phyloP scores from a whole-genome alignment of 1,140 invertebrate genomes.

The Brachionus angularis region DNA sequence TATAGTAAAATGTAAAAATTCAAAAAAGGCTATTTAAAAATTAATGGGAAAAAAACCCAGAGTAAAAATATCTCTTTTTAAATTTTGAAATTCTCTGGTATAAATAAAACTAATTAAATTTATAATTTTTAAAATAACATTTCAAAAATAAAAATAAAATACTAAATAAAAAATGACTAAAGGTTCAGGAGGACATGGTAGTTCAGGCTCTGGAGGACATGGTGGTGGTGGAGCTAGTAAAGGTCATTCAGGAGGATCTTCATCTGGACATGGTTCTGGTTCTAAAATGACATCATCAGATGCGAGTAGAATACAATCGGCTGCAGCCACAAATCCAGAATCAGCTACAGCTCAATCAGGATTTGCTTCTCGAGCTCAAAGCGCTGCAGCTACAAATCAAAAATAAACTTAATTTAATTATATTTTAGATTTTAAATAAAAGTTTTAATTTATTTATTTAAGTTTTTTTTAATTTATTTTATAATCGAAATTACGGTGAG shows the following conservation, averaged over 20 bases:
- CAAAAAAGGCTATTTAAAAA: too few species aligned
- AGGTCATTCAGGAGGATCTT: not conserved
- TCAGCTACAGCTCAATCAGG: conserved; percentile 1
- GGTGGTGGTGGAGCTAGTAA: too few species aligned
- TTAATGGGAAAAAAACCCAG: too few species aligned
- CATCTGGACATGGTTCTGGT: not conserved
- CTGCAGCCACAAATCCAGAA: not conserved
- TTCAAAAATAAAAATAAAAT: not conserved
- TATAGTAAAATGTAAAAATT: too few species aligned
- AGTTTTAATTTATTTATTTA: too few species aligned
- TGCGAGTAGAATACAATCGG: conserved; percentile 17
- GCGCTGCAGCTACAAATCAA: not conserved
- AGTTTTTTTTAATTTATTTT: too few species aligned
- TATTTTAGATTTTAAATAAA: too few species aligned
- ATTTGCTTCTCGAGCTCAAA: conserved; percentile 14
- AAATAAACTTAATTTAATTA: not conserved
- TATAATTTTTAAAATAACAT: too few species aligned
- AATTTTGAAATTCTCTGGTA: too few species aligned
- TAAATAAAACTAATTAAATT: too few species aligned
- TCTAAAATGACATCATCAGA: not conserved
- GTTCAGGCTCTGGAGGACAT: not conserved
- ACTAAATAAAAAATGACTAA: not conserved
- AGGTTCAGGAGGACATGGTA: not conserved
- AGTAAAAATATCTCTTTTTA: too few species aligned
- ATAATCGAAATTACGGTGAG: not conserved